A percentile compares a stretch with the other conserved stretches of the same genome.
These are phyloP conservation scores for Drosophila equinoxialis DNA, from an alignment of 1,140 invertebrate species.

Conservation along the genomic window DNA sequence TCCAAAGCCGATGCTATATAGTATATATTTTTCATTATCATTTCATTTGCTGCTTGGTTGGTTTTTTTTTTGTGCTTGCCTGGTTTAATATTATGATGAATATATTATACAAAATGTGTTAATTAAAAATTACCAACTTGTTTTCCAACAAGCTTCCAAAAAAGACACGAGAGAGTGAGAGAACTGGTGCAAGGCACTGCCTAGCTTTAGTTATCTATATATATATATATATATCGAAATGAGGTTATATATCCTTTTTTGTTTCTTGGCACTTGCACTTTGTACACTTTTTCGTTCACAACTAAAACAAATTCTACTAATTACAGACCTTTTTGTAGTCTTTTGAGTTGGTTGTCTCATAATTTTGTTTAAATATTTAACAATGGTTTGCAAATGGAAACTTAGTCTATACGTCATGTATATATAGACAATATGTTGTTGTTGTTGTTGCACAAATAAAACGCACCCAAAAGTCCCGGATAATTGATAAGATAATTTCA, in stretches of 20 bases:
- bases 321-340: slow-evolving; percentile 73
- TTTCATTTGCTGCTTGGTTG: slow-evolving; percentile 38
- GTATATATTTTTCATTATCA: slow-evolving; percentile 41
- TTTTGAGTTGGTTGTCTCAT: slow-evolving; percentile 51
- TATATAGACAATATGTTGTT: slow-evolving; percentile 1
- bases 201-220: slow-evolving; percentile 7
- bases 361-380: slow-evolving; percentile 79
- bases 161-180: slow-evolving; percentile 16
- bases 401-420: slow-evolving; percentile 47
- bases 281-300: slow-evolving; percentile 24
- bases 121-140: slow-evolving; percentile 74
- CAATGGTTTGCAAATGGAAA: slow-evolving; percentile 69
- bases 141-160: slow-evolving; percentile 51
- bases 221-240: neutral
- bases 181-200: slow-evolving; percentile 60
- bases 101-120: slow-evolving; percentile 54
- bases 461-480: slow-evolving; percentile 42
- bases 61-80: slow-evolving; percentile 36
- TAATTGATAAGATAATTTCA: slow-evolving; percentile 69
- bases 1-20: neutral
- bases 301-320: slow-evolving; percentile 69
- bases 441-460: slow-evolving; percentile 38
- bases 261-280: neutral
- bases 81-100: slow-evolving; percentile 58
- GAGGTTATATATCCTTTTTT: slow-evolving; percentile 9